A percentile compares a stretch with the other conserved stretches of the same genome.
Evolutionary conservation across 2,888 invertebrate species (phyloP).

Genomic region (Ernsta delagoae): DNA sequence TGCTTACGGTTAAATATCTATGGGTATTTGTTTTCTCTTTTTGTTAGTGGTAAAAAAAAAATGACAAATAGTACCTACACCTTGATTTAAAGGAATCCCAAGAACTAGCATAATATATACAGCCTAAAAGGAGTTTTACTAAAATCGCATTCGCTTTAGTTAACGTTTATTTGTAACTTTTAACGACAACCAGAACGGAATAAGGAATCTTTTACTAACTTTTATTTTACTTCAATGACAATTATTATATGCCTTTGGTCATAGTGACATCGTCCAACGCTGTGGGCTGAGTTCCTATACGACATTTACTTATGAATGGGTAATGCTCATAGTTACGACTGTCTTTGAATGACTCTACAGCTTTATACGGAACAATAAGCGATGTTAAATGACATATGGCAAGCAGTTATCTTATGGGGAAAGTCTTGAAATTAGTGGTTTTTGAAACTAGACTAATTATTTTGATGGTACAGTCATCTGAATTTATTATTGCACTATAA

Average conservation of each 20-base stretch:
- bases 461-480: slow-evolving; percentile 12
- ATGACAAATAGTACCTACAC: too few relatives aligned
- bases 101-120: too few relatives aligned
- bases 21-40: not conserved
- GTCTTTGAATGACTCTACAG: slow-evolving; percentile 34
- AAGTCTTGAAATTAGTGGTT: slow-evolving; percentile 35
- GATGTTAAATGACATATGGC: slow-evolving; percentile 33
- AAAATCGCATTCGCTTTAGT: too few relatives aligned
- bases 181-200: too few relatives aligned
- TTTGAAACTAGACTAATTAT: slow-evolving; percentile 32
- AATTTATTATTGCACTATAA: not conserved
- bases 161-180: too few relatives aligned
- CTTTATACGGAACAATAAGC: slow-evolving; percentile 36
- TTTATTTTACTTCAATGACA: too few relatives aligned
- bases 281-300: slow-evolving; percentile 20
- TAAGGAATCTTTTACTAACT: too few relatives aligned
- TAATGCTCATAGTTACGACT: slow-evolving; percentile 31
- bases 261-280: too few relatives aligned
- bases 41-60: too few relatives aligned
- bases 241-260: too few relatives aligned
- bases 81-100: too few relatives aligned
- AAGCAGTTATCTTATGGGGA: slow-evolving; percentile 19
- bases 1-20: not conserved
- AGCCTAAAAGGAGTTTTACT: too few relatives aligned
- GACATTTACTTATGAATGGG: slow-evolving; percentile 36